Base-by-base conservation (phyloP, 1,140 invertebrate species). In the Drosophila pseudoananassae region DNA sequence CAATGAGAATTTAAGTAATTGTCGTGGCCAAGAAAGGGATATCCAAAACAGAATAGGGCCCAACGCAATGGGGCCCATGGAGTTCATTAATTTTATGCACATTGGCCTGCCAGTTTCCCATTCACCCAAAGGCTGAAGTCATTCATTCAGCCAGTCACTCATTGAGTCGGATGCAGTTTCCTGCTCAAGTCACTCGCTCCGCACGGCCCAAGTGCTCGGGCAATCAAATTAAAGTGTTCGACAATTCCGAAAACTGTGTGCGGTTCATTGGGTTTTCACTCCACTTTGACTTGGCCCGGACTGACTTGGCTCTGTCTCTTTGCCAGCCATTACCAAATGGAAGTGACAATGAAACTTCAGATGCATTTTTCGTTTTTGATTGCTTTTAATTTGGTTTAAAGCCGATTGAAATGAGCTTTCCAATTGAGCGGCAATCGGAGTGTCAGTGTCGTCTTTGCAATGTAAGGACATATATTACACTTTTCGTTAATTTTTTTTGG, bases 191-290 rank as follows among this genome's bases (percentile, higher is more conserved):
- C 38, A 20, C 40, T 56, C 5, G 10, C 15, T 56, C 20, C 20
- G 14, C 15, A 36, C 65, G 25, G 14, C 31, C 29, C 12, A 31
- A 68, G 65, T 27, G 59, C 55, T 54, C 52, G 55, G 59, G 59
- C 78, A 80, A 80, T 81, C 72, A 81, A 81, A 81, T 72, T 80
- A 72, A 81, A 66, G 73, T 45, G 55, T 57, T 81, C 65, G 66
- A 80, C 78, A 76, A 75, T 57, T 81, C 52, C 68, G 50, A 69
- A 69, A 49, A 69, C 65, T 68, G 38, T 47, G 40, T 69, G 65
- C 65, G 65, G 63, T 68, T 69, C 65, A 69, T 55, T 68, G 65
- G 61, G 40, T 20, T 47, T 49, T 55, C 53, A 49, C 17, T 23
- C 33, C 64, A 45, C 31, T 31, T 36, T 52, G 47, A 68, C 51